phyloP scores from a whole-genome alignment of 2,888 invertebrate species.

The Geophilus truncorum region DNA sequence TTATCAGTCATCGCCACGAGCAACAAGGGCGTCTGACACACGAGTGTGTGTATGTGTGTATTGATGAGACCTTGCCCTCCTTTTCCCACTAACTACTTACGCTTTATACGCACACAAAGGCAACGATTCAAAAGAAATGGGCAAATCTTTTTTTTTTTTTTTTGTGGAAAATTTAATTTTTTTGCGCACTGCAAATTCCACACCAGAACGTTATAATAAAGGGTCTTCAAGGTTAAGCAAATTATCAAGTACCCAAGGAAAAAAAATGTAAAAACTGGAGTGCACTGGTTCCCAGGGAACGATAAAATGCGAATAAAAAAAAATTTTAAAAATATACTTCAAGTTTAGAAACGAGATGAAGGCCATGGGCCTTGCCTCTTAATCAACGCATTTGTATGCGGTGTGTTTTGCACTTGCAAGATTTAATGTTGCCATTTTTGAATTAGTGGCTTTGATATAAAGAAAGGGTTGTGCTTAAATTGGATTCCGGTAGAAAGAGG shows the following conservation, averaged over 20 bases:
- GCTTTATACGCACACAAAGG: not conserved
- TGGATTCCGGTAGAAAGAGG: not conserved
- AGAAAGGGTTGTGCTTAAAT: constrained; percentile 2
- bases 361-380: not conserved
- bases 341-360: not conserved
- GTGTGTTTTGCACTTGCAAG: not conserved
- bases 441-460: not conserved
- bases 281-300: not conserved
- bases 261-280: not conserved
- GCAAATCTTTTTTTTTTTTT: constrained; percentile 1
- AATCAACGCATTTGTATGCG: not conserved
- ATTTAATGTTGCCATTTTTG: constrained; percentile 6
- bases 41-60: not conserved
- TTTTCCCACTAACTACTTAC: constrained; percentile 8
- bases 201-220: not conserved
- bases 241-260: not conserved
- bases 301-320: not conserved
- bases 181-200: not conserved
- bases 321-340: not conserved
- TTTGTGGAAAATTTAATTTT: not conserved
- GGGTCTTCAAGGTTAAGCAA: not conserved
- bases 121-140: constrained; percentile 3
- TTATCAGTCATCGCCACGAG: constrained; percentile 27
- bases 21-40: constrained; percentile 20
- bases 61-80: constrained; percentile 15